Percentiles rank a stretch among this genome's conserved stretches.
These are phyloP conservation scores for Agrochola macilenta DNA, from an alignment of 2,888 invertebrate genomes.

Conservation along the genomic window DNA sequence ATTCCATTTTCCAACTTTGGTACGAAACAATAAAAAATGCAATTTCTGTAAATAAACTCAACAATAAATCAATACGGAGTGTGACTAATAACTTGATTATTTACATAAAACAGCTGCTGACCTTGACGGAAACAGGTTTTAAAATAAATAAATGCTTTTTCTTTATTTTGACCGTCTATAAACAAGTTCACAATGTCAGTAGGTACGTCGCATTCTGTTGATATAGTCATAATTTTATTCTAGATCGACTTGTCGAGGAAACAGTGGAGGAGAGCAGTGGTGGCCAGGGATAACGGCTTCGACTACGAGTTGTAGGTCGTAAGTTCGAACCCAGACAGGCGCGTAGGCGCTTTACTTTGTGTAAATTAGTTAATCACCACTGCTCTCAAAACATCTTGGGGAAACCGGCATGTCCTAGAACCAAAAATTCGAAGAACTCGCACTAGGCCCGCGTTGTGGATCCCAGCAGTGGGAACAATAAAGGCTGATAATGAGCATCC, in stretches of 20 bases:
- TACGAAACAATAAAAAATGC: background rate
- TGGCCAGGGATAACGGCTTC: too few relatives aligned
- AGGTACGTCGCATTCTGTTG: background rate
- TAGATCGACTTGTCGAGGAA: background rate
- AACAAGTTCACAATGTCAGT: conserved; percentile 19
- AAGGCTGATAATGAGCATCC: too few relatives aligned
- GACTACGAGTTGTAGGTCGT: too few relatives aligned
- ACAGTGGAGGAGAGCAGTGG: too few relatives aligned
- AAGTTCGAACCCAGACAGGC: too few relatives aligned
- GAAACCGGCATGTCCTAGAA: too few relatives aligned
- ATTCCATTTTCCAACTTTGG: background rate
- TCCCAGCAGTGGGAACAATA: too few relatives aligned
- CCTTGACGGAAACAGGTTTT: conserved; percentile 48
- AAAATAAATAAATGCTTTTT: conserved; percentile 42
- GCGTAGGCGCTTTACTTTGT: too few relatives aligned
- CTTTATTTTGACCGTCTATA: conserved; percentile 26
- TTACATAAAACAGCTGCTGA: conserved; percentile 32
- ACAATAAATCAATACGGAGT: conserved; percentile 16
- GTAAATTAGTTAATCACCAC: too few relatives aligned
- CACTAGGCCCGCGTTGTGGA: too few relatives aligned
- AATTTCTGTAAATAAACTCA: conserved; percentile 16
- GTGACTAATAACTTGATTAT: conserved; percentile 49
- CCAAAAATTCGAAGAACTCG: too few relatives aligned
- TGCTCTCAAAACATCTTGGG: too few relatives aligned
- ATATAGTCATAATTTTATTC: background rate